A percentile compares a stretch with the other conserved stretches of the same genome.
phyloP scores from a whole-genome alignment of 2,113 vertebrate species.

The Centrocercus urophasianus region DNA sequence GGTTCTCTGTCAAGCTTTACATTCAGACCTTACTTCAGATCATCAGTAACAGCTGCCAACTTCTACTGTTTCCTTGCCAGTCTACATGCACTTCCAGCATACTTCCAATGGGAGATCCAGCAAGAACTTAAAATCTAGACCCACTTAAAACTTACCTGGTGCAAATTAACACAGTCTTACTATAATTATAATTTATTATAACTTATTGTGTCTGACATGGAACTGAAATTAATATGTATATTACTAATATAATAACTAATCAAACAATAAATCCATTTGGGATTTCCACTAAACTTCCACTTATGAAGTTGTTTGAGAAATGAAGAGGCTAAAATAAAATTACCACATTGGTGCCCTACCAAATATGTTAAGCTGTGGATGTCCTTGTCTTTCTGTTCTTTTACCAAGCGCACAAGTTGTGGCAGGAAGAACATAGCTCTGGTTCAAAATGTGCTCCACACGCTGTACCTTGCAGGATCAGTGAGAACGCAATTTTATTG shows the following conservation, averaged over 20 bases:
- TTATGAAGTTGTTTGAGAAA: constrained; percentile 20
- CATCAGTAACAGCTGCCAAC: neutral
- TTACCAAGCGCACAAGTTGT: neutral
- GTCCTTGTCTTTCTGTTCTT: neutral
- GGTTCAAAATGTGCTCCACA: neutral
- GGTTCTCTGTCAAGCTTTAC: neutral
- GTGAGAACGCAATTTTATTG: neutral
- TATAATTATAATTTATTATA: neutral
- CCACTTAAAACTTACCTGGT: neutral
- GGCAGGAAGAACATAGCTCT: neutral
- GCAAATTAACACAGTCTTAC: neutral
- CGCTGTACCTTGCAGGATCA: neutral
- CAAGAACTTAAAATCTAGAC: neutral
- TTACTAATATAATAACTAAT: neutral
- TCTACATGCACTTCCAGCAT: neutral
- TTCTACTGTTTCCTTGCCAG: neutral
- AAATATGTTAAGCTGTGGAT: neutral
- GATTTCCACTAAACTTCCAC: neutral
- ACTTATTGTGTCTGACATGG: no score
- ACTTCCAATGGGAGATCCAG: neutral
- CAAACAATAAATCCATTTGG: neutral
- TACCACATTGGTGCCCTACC: neutral
- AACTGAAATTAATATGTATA: neutral
- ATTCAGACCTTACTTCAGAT: neutral
- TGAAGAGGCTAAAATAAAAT: neutral